These are phyloP conservation scores for Chironomus striatipennis DNA, from an alignment of 1,140 invertebrate species.

Conservation along the genomic window DNA sequence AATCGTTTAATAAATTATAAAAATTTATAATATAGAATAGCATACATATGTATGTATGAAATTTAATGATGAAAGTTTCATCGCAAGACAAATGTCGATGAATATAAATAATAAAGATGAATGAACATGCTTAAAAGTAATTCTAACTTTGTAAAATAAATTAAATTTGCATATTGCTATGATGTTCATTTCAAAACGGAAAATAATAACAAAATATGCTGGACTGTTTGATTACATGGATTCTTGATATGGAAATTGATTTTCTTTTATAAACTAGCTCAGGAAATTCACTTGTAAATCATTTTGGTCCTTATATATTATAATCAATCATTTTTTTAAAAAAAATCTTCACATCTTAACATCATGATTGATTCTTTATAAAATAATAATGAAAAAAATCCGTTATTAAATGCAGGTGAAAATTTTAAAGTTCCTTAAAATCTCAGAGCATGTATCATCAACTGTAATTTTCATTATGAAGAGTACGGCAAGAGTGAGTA, in stretches of 20 bases:
- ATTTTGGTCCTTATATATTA: too few species aligned
- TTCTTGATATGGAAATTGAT: too few species aligned
- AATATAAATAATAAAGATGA: background rate
- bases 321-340: too few species aligned
- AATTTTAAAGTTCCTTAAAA: background rate
- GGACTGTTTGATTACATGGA: too few species aligned
- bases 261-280: too few species aligned
- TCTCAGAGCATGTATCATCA: background rate
- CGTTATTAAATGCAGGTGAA: background rate
- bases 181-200: too few species aligned
- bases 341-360: too few species aligned
- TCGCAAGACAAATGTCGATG: constrained; percentile 11
- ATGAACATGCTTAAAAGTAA: background rate
- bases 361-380: too few species aligned
- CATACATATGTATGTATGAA: background rate
- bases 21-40: background rate
- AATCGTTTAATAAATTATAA: background rate
- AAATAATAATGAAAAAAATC: background rate
- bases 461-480: background rate
- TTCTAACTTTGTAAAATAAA: background rate
- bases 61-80: background rate
- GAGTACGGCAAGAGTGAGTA: background rate
- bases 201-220: too few species aligned
- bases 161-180: too few species aligned
- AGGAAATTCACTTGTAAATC: too few species aligned